phyloP scores from a whole-genome alignment of 1,140 invertebrate genomes.

The Macrosteles quadrilineatus region DNA sequence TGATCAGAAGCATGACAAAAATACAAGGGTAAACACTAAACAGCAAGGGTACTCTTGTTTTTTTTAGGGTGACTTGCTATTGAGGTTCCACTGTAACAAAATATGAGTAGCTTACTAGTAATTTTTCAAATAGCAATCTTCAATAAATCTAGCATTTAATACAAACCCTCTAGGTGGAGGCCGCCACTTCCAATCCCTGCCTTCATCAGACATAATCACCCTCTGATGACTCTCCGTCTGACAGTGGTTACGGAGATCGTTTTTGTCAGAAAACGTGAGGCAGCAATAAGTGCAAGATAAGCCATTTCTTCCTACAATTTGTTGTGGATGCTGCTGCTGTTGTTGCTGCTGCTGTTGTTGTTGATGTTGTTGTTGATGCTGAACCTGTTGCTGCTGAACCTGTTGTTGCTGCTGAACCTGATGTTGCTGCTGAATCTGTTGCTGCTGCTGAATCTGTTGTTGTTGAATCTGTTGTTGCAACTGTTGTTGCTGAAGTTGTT shows the following conservation, averaged over 20 bases:
- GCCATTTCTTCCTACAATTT: constrained; percentile 15
- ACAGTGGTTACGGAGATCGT: constrained; percentile 64
- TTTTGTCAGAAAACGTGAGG: constrained; percentile 58
- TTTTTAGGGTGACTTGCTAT: too few species aligned
- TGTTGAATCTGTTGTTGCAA: constrained; percentile 11
- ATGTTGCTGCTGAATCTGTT: constrained; percentile 26
- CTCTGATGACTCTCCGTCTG: constrained; percentile 66
- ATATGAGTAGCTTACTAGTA: too few species aligned
- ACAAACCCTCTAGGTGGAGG: constrained; percentile 62
- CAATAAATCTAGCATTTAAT: too few species aligned
- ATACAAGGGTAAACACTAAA: too few species aligned
- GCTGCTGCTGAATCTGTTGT: constrained; percentile 32
- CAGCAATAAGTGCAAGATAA: constrained; percentile 62
- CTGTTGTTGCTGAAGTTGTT: constrained; percentile 22
- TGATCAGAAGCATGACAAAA: too few species aligned
- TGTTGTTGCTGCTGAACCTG: constrained; percentile 28
- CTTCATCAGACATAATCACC: constrained; percentile 70
- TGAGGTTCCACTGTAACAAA: too few species aligned
- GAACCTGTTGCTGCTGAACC: constrained; percentile 16
- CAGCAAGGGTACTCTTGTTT: too few species aligned
- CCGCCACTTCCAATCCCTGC: constrained; percentile 68
- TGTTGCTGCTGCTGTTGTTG: constrained; percentile 23
- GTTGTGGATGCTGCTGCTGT: constrained; percentile 5
- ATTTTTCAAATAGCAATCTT: too few species aligned
- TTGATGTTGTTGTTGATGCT: constrained; percentile 19